Evolutionary conservation across 2,113 vertebrate genomes (phyloP).

Genomic region (Chaetops frenatus): DNA sequence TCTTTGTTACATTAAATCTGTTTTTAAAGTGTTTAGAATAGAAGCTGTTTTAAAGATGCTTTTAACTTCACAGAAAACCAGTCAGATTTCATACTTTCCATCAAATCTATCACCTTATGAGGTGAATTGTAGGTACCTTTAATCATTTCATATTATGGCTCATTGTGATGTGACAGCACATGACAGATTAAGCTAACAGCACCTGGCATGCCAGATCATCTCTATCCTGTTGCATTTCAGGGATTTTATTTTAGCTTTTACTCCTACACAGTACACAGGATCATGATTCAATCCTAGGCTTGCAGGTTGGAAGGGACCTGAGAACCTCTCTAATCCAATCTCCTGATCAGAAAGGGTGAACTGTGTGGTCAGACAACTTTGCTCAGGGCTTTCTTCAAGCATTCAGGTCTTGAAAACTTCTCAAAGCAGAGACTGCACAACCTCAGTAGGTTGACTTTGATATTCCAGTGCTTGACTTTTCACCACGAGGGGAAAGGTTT

Average conservation of each 20-base stretch:
- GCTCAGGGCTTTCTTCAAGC: not conserved
- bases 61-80: not conserved
- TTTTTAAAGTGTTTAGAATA: not conserved
- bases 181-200: not conserved
- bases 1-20: not conserved
- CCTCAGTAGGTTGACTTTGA: too few species aligned
- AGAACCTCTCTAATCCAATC: not conserved
- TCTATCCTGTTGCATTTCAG: not conserved
- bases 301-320: not conserved
- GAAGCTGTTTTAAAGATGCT: not conserved
- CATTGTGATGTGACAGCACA: not conserved
- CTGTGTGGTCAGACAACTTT: not conserved
- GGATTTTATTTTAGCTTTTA: not conserved
- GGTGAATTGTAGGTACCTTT: not conserved
- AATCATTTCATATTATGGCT: not conserved
- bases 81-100: not conserved
- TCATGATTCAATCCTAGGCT: not conserved
- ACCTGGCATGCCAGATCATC: not conserved
- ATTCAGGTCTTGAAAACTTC: not conserved
- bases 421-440: not conserved
- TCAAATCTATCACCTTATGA: not conserved
- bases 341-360: not conserved
- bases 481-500: not conserved
- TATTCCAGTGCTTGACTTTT: not conserved
- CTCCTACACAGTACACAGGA: not conserved